Percentiles rank a stretch among this genome's conserved stretches.
Conservation (phyloP, 2,797 vertebrate species). For the Vipera ursinii region DNA sequence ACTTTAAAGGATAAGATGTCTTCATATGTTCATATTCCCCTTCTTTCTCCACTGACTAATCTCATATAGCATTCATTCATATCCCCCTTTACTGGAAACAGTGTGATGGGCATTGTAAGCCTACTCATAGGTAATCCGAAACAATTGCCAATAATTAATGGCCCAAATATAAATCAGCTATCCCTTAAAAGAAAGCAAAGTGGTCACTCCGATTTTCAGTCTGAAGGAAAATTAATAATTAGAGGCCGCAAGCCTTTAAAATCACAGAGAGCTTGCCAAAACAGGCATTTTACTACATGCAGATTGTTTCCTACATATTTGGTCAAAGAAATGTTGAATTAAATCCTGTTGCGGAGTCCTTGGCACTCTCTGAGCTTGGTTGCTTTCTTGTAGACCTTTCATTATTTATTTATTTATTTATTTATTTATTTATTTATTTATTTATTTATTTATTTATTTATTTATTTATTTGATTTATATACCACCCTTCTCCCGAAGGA, state of each 20-base stretch:
- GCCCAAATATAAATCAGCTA: neutral
- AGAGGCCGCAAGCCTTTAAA: neutral
- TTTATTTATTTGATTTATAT: too few relatives aligned
- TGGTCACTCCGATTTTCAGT: neutral
- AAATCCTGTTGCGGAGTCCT: neutral
- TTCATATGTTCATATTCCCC: neutral
- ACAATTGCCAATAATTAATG: conserved; percentile 23
- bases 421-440: too few relatives aligned
- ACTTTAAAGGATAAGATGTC: neutral
- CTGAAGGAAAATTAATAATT: conserved; percentile 13
- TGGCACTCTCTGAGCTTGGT: too few relatives aligned
- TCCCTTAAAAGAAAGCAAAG: conserved; percentile 6
- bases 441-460: too few relatives aligned
- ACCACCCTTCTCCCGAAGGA: too few relatives aligned
- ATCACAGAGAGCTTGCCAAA: neutral
- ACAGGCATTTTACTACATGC: neutral
- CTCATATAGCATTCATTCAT: conserved; percentile 14
- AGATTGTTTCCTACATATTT: neutral
- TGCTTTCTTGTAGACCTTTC: too few relatives aligned
- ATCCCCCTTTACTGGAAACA: conserved; percentile 11
- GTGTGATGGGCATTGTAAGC: neutral
- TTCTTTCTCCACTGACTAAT: neutral
- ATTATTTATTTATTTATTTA: too few relatives aligned
- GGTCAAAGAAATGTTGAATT: neutral
- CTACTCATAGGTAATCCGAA: neutral